A percentile compares a stretch with the other conserved stretches of the same genome.
These are phyloP conservation scores for Anolis apletophallus DNA, from an alignment of 2,797 vertebrate species.

Conservation along the genomic window DNA sequence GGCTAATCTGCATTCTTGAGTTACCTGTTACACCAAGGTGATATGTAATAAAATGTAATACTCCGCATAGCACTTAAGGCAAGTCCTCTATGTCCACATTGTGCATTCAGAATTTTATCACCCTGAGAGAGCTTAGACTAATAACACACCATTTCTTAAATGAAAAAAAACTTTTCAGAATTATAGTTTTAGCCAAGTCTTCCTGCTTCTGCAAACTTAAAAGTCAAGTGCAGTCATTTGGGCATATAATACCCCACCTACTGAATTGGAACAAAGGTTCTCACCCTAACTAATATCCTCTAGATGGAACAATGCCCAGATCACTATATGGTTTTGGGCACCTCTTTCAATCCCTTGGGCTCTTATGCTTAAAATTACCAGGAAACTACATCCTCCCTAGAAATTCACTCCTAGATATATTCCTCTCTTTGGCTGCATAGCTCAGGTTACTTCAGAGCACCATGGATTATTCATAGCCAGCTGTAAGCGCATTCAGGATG, in stretches of 20 bases:
- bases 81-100: neutral
- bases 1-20: neutral
- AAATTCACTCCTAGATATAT: neutral
- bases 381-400: constrained; percentile 7
- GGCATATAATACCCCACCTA: neutral
- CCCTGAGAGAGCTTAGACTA: neutral
- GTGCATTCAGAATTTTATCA: neutral
- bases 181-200: neutral
- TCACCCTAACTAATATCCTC: neutral
- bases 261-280: neutral
- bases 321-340: neutral
- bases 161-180: accelerated
- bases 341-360: neutral
- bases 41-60: neutral
- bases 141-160: accelerated
- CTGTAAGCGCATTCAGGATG: constrained; percentile 21
- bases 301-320: neutral
- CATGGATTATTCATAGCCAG: constrained; percentile 34
- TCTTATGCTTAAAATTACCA: neutral
- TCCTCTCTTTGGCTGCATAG: neutral
- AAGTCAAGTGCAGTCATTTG: neutral
- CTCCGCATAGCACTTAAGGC: neutral
- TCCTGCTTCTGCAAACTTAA: neutral
- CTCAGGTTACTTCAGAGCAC: constrained; percentile 40
- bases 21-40: neutral